Conservation (phyloP, 2,888 invertebrate species). For the Agelastica alni region DNA sequence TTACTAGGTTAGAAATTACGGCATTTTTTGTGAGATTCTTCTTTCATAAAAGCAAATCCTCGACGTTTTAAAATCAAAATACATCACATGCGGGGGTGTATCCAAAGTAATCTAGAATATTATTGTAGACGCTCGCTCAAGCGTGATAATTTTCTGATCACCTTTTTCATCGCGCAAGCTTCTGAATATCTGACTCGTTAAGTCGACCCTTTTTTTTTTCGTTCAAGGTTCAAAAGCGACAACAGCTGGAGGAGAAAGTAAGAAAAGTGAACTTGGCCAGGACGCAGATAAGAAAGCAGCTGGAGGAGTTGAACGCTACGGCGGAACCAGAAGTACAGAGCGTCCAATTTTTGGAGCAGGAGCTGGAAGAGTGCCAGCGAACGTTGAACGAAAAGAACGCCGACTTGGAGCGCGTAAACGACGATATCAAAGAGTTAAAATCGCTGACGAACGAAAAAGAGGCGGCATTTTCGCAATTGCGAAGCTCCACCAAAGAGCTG, state of each 20-base stretch:
- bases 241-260: conserved; percentile 47
- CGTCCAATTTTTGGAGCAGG: conserved; percentile 48
- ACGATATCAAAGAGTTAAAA: conserved; percentile 46
- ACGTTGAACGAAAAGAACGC: conserved; percentile 53
- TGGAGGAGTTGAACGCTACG: conserved; percentile 48
- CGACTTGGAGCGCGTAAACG: conserved; percentile 47
- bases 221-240: too few species aligned
- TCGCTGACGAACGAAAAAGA: conserved; percentile 52
- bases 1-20: too few species aligned
- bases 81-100: too few species aligned
- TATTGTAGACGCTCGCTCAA: too few species aligned
- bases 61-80: too few species aligned
- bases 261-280: conserved; percentile 41
- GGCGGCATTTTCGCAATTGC: conserved; percentile 49
- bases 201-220: not conserved
- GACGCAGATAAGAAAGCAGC: conserved; percentile 40
- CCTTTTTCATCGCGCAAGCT: too few species aligned
- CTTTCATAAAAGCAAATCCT: too few species aligned
- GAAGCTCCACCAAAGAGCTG: conserved; percentile 40
- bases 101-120: too few species aligned
- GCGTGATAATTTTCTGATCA: too few species aligned
- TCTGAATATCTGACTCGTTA: too few species aligned
- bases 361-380: conserved; percentile 51
- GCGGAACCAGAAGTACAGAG: conserved; percentile 51
- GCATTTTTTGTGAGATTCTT: too few species aligned